These are phyloP conservation scores for Myrmophylax atrothorax DNA, from an alignment of 2,113 vertebrate species.

Conservation along the genomic window DNA sequence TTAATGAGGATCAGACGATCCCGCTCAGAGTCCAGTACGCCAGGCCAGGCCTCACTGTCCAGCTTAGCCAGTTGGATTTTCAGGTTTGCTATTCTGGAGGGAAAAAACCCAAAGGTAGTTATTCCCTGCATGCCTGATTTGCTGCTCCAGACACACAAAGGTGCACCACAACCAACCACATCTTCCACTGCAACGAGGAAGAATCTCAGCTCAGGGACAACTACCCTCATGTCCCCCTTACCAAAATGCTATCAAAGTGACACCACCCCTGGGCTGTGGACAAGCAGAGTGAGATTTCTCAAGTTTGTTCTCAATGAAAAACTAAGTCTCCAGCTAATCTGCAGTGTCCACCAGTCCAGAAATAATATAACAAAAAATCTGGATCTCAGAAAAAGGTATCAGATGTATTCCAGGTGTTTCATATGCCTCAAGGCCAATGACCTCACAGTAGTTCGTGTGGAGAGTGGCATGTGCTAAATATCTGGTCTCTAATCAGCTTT, in stretches of 20 bases:
- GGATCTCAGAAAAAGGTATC: not conserved
- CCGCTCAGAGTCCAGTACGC: constrained; percentile 91
- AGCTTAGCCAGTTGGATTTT: constrained; percentile 96
- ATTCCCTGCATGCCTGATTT: not conserved
- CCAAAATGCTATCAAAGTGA: rapidly evolving
- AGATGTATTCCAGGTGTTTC: not conserved
- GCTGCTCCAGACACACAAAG: not conserved
- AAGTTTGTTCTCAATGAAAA: not conserved
- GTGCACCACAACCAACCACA: not conserved
- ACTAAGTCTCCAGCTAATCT: not conserved
- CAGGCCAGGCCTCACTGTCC: constrained; percentile 96
- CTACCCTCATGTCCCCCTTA: rapidly evolving
- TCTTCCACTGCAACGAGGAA: not conserved
- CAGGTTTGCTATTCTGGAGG: constrained; percentile 88
- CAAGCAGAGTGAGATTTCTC: not conserved
- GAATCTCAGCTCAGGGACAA: not conserved
- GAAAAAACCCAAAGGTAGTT: not conserved
- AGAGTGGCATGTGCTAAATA: not conserved
- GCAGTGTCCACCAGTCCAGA: not conserved
- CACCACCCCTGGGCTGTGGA: not conserved
- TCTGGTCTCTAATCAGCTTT: not conserved
- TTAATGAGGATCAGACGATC: constrained; percentile 95
- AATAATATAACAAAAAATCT: not conserved
- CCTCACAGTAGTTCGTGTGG: not conserved
- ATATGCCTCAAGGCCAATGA: not conserved